Evolutionary conservation across 2,113 vertebrate genomes (phyloP), one percentile per base, ranked within the genome.

Genomic region (Perca flavescens): DNA sequence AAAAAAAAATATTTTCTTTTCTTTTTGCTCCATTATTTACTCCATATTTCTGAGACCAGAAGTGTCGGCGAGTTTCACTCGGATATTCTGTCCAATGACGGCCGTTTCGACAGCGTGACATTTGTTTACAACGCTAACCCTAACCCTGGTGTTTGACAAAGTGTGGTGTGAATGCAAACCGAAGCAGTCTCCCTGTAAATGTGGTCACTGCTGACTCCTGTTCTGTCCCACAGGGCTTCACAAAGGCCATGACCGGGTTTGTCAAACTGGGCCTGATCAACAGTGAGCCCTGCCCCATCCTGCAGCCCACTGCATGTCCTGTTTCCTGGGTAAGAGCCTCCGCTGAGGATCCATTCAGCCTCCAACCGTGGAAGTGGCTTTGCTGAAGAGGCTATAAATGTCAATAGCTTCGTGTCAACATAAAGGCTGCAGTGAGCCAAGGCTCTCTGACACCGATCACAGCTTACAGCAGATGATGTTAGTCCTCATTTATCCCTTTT

Each of bases 211-310:
- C 11, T 54, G 47, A 5, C 11, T 72, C 11, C 36, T 34, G 10
- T 40, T 78, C 9, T 75, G 21, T 80, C 21, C 87, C 89, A 60
- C 85, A 99, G 98, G 98, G 98, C 13, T 99, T 96, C 88, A 94
- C 96, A 6, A 96, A 94, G 85, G 96, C 96, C 61, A 93, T 98
- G 95, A 93, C 93, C 79, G 95, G 96, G 16, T 97, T 99, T 83
- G 91, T 98, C 69, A 98, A 97, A 86, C 75, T 99, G 72, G 97
- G 97, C 74, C 94, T 99, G 83, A 98, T 99, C 83, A 96, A 96
- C 90, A 89, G 93, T 28, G 96, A 98, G 70, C 94, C 95, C 2
- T 94, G 91, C 74, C 95, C 96, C 52, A 65, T 95, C 71, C 93
- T 97, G 67, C 92, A n/a, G 17, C 86, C 84, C 17, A 88, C 92